phyloP scores from a whole-genome alignment of 2,113 vertebrate species.

The Sphyrna mokarran region DNA sequence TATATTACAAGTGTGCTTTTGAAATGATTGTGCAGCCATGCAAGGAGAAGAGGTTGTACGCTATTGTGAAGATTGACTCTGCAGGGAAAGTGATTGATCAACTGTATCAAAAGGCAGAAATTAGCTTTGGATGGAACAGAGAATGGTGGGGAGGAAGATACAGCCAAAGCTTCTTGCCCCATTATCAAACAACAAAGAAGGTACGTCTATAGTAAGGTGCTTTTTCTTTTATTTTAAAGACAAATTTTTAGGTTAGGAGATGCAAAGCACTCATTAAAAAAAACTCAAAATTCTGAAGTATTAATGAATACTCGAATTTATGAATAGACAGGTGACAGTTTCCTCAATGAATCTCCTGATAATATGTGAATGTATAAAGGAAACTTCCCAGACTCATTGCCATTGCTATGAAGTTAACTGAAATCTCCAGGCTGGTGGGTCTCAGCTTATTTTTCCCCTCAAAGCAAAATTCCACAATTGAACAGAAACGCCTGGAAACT shows the following conservation, averaged over 20 bases:
- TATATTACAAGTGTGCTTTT: not conserved
- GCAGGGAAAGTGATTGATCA: too few relatives aligned
- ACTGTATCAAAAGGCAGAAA: not conserved
- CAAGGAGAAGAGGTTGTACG: not conserved
- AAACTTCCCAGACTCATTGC: not conserved
- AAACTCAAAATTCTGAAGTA: not conserved
- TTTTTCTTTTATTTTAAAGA: not conserved
- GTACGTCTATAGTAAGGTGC: not conserved
- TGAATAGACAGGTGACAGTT: not conserved
- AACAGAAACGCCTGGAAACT: not conserved
- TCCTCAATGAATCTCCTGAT: not conserved
- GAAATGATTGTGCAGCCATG: not conserved
- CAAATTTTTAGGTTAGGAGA: not conserved
- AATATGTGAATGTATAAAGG: not conserved
- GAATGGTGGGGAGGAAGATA: not conserved
- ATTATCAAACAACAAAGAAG: not conserved
- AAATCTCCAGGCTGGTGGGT: not conserved
- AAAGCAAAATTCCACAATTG: not conserved
- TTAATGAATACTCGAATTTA: not conserved
- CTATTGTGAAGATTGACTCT: not conserved
- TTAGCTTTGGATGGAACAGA: not conserved
- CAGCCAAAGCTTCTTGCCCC: not conserved
- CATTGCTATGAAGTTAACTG: not conserved
- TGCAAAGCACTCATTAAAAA: not conserved
- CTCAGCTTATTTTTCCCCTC: not conserved